Base-by-base conservation (phyloP, 2,113 vertebrate species). In the Setophaga kirtlandii region DNA sequence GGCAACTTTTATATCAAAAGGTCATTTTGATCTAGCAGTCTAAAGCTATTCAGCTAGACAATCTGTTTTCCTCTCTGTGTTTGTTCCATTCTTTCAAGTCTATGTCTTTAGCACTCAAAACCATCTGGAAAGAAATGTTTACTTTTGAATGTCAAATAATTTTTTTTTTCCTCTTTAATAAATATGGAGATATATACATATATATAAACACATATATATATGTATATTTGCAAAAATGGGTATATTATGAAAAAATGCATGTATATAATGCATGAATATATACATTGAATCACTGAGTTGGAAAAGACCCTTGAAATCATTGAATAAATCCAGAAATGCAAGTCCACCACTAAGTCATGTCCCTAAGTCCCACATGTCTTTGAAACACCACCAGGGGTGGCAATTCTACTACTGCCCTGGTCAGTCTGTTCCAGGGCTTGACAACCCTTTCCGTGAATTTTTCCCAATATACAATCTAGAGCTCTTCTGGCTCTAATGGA, bases 1-100 rank as follows among this genome's bases (percentile, higher is more conserved):
- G 31, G 5, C 1, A 4, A 76, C 31, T 82, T 94, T 86, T 91
- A n/a, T 44, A 89, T 44, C 17, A 9, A 86, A 91, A 83, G 37
- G 58, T 93, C 60, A 41, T 58, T 94, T 83, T 74, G 19, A 21
- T 86, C 42, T 67, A 71, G 62, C 22, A 86, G 37, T 71, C n/a
- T 75, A 67, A 24, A 82, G n/a, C 17, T 86, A 33, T 79, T 67
- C 31, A 65, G 30, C 27, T 67, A 79, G 27, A 42, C 10, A 67
- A 70, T 50, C 22, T 58, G 16, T 53, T 71, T 91, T 89, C 30
- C 22, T 35, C 58, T 64, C 67, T n/a, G 9, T 8, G 24, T 58
- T 96, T 78, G 60, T 76, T 83, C 31, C 16, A n/a, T 59, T 74
- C 39, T 90, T 88, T 58, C 22, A 70, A 86, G 46, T 44, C 41